A percentile compares a stretch with the other conserved stretches of the same genome.
These are phyloP conservation scores for Papilio helenus DNA, from an alignment of 1,140 invertebrate genomes.

Conservation along the genomic window DNA sequence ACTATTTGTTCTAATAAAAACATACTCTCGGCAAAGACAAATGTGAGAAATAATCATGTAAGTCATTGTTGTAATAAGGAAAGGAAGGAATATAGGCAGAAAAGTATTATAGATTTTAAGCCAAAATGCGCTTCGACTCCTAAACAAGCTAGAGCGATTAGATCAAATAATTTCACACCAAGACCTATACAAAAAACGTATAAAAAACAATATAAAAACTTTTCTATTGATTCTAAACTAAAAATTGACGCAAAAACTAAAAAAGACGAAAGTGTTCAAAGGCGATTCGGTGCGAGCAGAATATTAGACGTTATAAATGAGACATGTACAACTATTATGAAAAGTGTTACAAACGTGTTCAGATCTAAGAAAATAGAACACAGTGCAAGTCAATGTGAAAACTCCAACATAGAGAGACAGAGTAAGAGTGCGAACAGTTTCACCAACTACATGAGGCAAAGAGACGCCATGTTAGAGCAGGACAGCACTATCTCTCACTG, in stretches of 20 bases:
- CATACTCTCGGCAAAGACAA: neutral
- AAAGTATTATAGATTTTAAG: neutral
- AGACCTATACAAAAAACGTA: neutral
- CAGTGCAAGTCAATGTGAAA: constrained; percentile 32
- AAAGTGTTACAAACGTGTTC: constrained; percentile 66
- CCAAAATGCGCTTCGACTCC: neutral
- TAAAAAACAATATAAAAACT: neutral
- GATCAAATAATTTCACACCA: neutral
- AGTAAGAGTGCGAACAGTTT: constrained; percentile 58
- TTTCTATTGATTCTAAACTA: neutral
- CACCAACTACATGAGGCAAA: constrained; percentile 63
- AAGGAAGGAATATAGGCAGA: neutral
- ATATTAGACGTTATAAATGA: constrained; percentile 65
- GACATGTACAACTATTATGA: constrained; percentile 64
- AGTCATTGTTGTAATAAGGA: neutral
- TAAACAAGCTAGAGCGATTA: neutral
- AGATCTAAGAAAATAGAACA: constrained; percentile 46
- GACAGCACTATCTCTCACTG: neutral
- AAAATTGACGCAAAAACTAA: neutral
- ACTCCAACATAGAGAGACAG: constrained; percentile 33
- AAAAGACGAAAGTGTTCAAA: constrained; percentile 4
- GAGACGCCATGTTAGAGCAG: constrained; percentile 51
- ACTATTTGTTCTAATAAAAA: neutral
- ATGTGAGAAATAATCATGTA: neutral
- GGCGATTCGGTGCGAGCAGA: constrained; percentile 37